phyloP scores from a whole-genome alignment of 1,140 invertebrate species.

The Diplogasteroides magnus region DNA sequence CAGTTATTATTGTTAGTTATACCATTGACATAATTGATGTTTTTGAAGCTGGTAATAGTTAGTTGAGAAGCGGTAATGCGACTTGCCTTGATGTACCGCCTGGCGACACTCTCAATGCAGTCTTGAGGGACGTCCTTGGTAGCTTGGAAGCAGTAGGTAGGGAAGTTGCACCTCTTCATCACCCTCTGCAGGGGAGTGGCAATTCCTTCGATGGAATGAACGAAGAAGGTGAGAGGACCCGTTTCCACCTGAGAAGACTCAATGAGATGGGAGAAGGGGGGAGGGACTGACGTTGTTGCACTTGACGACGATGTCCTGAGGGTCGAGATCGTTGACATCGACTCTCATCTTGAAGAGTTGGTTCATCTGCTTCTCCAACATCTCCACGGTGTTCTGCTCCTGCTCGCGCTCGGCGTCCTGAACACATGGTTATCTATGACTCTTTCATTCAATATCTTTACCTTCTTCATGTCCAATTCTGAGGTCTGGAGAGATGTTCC shows the following conservation, averaged over 20 bases:
- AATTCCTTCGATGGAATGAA: slow-evolving; percentile 88
- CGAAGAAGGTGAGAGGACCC: slow-evolving; percentile 66
- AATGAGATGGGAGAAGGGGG: too few relatives aligned
- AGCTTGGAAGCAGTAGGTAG: slow-evolving; percentile 85
- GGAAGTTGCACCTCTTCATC: slow-evolving; percentile 64
- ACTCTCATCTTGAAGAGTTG: slow-evolving; percentile 55
- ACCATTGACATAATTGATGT: too few relatives aligned
- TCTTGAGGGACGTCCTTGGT: slow-evolving; percentile 69
- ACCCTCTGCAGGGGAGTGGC: slow-evolving; percentile 64
- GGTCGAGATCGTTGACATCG: slow-evolving; percentile 59
- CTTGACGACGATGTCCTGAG: slow-evolving; percentile 57
- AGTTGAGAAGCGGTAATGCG: too few relatives aligned
- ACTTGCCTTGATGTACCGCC: slow-evolving; percentile 71
- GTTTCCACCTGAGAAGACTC: too few relatives aligned
- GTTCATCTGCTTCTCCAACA: slow-evolving; percentile 53
- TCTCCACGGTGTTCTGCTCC: slow-evolving; percentile 43
- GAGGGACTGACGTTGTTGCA: slow-evolving; percentile 60
- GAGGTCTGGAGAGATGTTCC: slow-evolving; percentile 40
- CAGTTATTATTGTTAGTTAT: slow-evolving; percentile 61
- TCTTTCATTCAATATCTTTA: background rate
- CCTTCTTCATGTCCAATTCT: slow-evolving; percentile 52
- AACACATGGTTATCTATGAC: background rate
- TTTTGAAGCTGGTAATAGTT: too few relatives aligned
- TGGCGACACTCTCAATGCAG: slow-evolving; percentile 70
- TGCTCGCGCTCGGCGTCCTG: slow-evolving; percentile 36